These are phyloP conservation scores for Melinaea marsaeus DNA, from an alignment of 2,888 invertebrate genomes.

Conservation along the genomic window DNA sequence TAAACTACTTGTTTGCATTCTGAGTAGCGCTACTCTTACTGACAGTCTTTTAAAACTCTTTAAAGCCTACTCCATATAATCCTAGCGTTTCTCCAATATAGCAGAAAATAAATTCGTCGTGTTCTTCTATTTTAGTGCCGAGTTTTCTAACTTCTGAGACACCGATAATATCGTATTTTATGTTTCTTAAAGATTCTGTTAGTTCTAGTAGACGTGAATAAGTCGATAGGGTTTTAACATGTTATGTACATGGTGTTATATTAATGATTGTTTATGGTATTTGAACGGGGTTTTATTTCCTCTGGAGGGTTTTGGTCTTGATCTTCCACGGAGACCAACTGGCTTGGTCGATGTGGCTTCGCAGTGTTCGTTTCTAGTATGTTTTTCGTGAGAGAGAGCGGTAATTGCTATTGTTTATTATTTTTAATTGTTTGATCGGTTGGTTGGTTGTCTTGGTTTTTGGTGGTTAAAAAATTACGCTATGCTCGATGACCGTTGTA, in stretches of 20 bases:
- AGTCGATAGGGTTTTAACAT: constrained; percentile 8
- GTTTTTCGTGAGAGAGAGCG: constrained; percentile 11
- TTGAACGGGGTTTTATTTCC: background rate
- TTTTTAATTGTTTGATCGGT: too few relatives aligned
- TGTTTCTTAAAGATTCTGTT: background rate
- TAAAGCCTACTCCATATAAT: too few relatives aligned
- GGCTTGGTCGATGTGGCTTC: constrained; percentile 3
- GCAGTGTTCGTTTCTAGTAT: background rate
- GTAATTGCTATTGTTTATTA: constrained; percentile 11
- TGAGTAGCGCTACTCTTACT: constrained; percentile 24
- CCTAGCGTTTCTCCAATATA: too few relatives aligned
- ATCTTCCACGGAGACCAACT: background rate
- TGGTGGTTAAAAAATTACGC: too few relatives aligned
- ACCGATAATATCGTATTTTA: too few relatives aligned
- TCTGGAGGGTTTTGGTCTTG: background rate
- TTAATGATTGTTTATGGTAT: background rate
- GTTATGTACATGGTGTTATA: constrained; percentile 1
- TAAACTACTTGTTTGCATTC: constrained; percentile 14
- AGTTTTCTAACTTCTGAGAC: too few relatives aligned
- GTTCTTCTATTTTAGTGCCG: too few relatives aligned
- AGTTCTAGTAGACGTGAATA: constrained; percentile 7
- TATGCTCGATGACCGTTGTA: too few relatives aligned
- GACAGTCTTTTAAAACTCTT: constrained; percentile 14
- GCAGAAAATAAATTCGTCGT: too few relatives aligned
- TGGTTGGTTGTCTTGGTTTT: too few relatives aligned